Evolutionary conservation across 2,113 vertebrate species (phyloP).

Genomic region (Xiphophorus maculatus): DNA sequence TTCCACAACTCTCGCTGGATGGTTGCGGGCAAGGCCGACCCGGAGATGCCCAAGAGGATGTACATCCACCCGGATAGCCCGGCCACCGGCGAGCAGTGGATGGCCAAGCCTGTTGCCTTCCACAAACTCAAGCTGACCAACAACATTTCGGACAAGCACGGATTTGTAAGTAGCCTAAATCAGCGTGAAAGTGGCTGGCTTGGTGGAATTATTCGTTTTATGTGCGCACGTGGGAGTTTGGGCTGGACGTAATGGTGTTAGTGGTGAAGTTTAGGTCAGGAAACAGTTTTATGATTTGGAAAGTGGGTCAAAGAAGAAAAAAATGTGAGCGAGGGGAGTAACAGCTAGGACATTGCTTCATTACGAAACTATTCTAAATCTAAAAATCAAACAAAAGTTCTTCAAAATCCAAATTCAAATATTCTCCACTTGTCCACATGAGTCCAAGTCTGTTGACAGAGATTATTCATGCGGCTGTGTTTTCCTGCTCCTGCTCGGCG

Average conservation of each 20-base stretch:
- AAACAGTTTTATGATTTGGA: neutral
- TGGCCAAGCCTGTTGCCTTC: conserved; percentile 98
- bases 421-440: neutral
- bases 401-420: neutral
- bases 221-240: neutral
- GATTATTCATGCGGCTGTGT: neutral
- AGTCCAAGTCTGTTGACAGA: neutral
- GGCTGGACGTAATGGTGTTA: neutral
- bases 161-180: conserved; percentile 90
- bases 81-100: conserved; percentile 98
- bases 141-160: conserved; percentile 99
- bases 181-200: neutral
- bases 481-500: neutral
- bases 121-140: conserved; percentile 99
- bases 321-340: neutral
- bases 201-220: neutral
- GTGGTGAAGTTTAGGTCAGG: neutral
- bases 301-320: neutral
- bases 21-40: conserved; percentile 97
- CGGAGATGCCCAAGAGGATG: conserved; percentile 99
- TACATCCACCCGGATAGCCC: conserved; percentile 99
- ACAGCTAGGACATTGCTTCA: neutral
- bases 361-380: neutral
- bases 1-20: conserved; percentile 99
- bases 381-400: neutral